These are phyloP conservation scores for Anoplopoma fimbria DNA, from an alignment of 2,113 vertebrate genomes.

Conservation along the genomic window DNA sequence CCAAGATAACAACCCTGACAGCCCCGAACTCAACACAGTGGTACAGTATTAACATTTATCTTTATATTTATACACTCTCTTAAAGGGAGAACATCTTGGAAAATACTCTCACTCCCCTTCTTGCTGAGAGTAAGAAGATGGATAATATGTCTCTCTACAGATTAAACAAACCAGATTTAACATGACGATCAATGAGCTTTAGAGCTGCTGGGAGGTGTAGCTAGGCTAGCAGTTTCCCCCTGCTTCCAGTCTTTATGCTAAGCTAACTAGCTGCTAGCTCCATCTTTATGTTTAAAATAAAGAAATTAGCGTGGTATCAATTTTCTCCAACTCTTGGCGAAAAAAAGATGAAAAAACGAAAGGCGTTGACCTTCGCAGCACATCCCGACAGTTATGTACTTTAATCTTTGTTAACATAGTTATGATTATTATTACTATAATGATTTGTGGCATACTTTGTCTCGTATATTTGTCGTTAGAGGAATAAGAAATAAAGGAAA, in stretches of 20 bases:
- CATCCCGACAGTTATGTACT: background rate
- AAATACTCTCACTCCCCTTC: background rate
- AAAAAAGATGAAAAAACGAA: no score
- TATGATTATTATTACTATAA: no score
- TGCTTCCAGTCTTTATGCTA: background rate
- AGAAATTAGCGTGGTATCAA: background rate
- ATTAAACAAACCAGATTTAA: background rate
- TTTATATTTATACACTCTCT: background rate
- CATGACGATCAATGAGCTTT: no score
- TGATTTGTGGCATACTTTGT: no score
- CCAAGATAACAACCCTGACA: constrained; percentile 98
- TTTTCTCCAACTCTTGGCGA: no score
- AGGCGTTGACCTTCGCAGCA: no score
- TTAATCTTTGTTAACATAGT: no score
- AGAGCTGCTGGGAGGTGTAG: background rate
- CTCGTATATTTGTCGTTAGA: no score
- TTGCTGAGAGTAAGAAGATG: background rate
- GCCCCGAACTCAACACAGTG: constrained; percentile 97
- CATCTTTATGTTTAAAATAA: background rate
- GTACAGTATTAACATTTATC: constrained; percentile 74
- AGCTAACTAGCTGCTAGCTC: background rate
- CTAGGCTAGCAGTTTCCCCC: background rate
- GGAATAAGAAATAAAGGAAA: no score
- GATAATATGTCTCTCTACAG: background rate
- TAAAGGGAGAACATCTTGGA: background rate